Base-by-base conservation (phyloP, 2,113 vertebrate species). In the Brachypteracias leptosomus region DNA sequence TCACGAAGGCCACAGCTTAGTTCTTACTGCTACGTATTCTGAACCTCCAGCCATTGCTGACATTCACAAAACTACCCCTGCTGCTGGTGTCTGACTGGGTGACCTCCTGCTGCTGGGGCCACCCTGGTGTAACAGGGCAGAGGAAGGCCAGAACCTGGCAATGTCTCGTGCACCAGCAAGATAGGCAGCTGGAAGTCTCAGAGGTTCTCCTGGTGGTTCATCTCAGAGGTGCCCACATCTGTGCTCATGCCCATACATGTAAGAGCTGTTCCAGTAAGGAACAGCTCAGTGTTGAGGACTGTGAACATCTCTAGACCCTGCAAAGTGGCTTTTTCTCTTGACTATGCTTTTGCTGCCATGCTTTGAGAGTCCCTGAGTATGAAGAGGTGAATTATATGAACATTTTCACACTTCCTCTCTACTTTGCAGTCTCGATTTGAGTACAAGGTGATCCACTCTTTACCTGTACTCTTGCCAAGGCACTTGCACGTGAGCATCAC, bases 1-100 rank as follows among this genome's bases (percentile, higher is more conserved):
- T 92, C 86, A 77, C 1, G 0, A 51, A 79, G 35, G 94, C 94
- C 91, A 42, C 42, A 49, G 51, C 70, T 51, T 58, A 75, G 11
- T 89, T 91, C 89, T 95, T 88, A 83, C 88, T 8, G 11, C 96
- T 91, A 62, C 55, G 29, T 84, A 28, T 87, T 87, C 46, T 83
- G 66, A 86, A 88, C 73, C 90, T 89, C 10, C 85, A 61, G 78
- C 51, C 28, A 6, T 81, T 4, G 14, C 77, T 77, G 70, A 82
- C 29, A 0, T 31, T 59, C 15, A 33, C 18, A n/a, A 51, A 77
- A 2, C 47, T 54, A 75, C 95, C 70, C 42, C 21, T 26, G 0
- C 26, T 51, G 81, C 94, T 31, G 20, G 49, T 74, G 57, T n/a
- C 66, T 54, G 70, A 25, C 31, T 54, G 36, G 40, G 18, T 36